These are phyloP conservation scores for Pilophorus perplexus DNA, from an alignment of 2,888 invertebrate species.

Conservation along the genomic window DNA sequence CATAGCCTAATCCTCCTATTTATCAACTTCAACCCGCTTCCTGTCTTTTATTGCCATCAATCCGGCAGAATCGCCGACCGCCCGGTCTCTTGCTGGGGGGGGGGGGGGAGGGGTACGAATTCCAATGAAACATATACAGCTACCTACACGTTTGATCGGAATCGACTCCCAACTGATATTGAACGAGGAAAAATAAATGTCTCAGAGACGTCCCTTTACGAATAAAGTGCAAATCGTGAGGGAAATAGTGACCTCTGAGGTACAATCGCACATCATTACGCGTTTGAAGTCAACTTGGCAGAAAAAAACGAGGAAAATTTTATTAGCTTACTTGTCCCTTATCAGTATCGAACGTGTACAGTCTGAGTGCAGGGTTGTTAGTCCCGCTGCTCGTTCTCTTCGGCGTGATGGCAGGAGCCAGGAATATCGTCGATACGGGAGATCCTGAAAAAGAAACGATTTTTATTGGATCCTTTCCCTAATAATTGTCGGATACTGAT, in stretches of 20 bases:
- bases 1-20: constrained; percentile 11
- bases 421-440: constrained; percentile 77
- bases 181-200: no score
- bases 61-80: background rate
- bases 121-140: no score
- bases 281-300: no score
- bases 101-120: no score
- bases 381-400: constrained; percentile 71
- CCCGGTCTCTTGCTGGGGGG: background rate
- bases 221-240: no score
- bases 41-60: constrained; percentile 12
- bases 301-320: no score
- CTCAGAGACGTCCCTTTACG: no score
- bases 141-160: no score
- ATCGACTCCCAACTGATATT: no score
- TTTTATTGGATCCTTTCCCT: background rate
- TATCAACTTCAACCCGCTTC: constrained; percentile 14
- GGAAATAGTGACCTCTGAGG: no score
- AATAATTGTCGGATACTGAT: background rate
- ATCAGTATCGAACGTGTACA: constrained; percentile 85
- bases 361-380: constrained; percentile 83
- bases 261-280: no score
- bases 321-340: constrained; percentile 77
- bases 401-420: constrained; percentile 87
- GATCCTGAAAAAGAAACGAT: constrained; percentile 59